Evolutionary conservation across 2,113 vertebrate species (phyloP).

Genomic region (human): GRCh38 chr3:139422501-139423000

Average conservation of each 20-base stretch:
- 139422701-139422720: background rate
- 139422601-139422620: background rate
- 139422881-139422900: background rate
- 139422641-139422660: background rate
- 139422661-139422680: background rate
- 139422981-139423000: background rate
- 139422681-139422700: background rate
- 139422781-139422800: background rate
- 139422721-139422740: background rate
- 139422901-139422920: background rate
- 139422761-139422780: background rate
- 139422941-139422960: background rate
- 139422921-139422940: background rate
- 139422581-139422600: background rate
- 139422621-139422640: background rate
- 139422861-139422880: background rate
- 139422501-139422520: background rate
- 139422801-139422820: background rate
- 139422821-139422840: background rate
- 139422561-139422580: slow-evolving; percentile 10
- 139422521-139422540: background rate
- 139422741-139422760: background rate
- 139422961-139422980: background rate
- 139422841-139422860: background rate
- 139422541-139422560: background rate